Percentiles rank a stretch among this genome's conserved stretches.
Evolutionary conservation across 2,888 invertebrate species (phyloP).

Genomic region (Cryptocheilus praepositus): DNA sequence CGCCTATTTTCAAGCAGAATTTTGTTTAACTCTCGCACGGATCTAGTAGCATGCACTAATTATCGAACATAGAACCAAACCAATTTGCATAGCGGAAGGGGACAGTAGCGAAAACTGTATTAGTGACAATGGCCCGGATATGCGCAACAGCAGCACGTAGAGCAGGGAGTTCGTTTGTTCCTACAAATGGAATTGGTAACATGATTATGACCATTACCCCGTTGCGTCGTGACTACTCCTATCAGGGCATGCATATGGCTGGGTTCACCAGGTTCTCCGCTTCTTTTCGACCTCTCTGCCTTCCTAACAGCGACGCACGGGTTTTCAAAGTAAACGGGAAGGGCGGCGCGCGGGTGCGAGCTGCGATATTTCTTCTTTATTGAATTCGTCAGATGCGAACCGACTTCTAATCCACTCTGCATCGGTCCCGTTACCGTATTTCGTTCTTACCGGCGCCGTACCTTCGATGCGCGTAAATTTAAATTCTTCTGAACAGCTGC

Average conservation of each 20-base stretch:
- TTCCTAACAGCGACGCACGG: too few species aligned
- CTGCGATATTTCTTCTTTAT: too few species aligned
- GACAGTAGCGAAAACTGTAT: conserved; percentile 42
- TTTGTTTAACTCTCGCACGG: too few species aligned
- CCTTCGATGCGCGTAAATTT: background rate
- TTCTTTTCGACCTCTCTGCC: background rate
- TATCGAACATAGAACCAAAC: background rate
- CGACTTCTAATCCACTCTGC: too few species aligned
- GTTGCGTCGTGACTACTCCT: conserved; percentile 45
- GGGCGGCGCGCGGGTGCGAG: background rate
- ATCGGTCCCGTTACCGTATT: too few species aligned
- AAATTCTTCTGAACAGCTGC: conserved; percentile 9
- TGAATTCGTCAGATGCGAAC: too few species aligned
- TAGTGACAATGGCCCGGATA: conserved; percentile 54
- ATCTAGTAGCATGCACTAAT: background rate
- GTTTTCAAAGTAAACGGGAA: background rate
- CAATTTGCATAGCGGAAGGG: background rate
- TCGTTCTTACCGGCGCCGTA: background rate
- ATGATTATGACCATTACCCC: conserved; percentile 59
- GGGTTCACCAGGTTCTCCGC: background rate
- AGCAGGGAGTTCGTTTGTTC: conserved; percentile 58
- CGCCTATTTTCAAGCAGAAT: too few species aligned
- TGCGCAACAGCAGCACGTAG: conserved; percentile 50
- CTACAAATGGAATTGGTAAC: conserved; percentile 62
- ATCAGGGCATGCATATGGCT: background rate